A percentile compares a stretch with the other conserved stretches of the same genome.
These are phyloP conservation scores for Sorex araneus DNA, from an alignment of 2,113 vertebrate genomes.

Conservation along the genomic window DNA sequence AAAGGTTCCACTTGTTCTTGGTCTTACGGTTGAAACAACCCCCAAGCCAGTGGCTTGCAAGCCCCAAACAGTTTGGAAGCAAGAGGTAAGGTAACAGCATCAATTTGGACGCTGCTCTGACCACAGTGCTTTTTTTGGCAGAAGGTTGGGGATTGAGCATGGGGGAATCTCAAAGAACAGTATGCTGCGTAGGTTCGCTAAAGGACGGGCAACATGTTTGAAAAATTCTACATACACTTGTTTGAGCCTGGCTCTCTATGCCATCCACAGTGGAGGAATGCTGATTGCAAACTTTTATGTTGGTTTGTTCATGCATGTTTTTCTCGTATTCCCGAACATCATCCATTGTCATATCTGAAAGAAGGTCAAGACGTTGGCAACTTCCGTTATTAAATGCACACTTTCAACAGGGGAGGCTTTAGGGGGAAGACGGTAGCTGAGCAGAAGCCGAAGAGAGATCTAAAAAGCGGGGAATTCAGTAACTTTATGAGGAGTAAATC, in stretches of 20 bases:
- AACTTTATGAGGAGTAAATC: constrained; percentile 89
- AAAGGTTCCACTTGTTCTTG: constrained; percentile 82
- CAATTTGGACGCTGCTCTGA: background rate
- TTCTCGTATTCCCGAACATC: constrained; percentile 99
- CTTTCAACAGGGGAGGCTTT: constrained; percentile 83
- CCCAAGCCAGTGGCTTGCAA: constrained; percentile 57
- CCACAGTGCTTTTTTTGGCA: background rate
- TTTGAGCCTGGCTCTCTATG: constrained; percentile 96
- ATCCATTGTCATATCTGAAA: constrained; percentile 99
- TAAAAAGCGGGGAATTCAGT: constrained; percentile 85
- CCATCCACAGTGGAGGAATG: constrained; percentile 96
- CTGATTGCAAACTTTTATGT: constrained; percentile 99
- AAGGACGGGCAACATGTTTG: constrained; percentile 86
- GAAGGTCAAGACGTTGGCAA: constrained; percentile 93
- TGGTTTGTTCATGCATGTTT: constrained; percentile 99
- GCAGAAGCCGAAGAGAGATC: constrained; percentile 86
- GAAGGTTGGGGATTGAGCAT: constrained; percentile 6
- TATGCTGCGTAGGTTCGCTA: constrained; percentile 47
- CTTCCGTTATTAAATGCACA: constrained; percentile 87
- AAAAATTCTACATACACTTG: constrained; percentile 95
- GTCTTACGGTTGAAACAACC: constrained; percentile 79
- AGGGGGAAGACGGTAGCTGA: constrained; percentile 81
- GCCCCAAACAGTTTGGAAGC: constrained; percentile 53
- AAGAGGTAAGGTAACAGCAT: constrained; percentile 50
- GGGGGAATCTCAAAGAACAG: constrained; percentile 63